Evolutionary conservation across 1,140 invertebrate genomes (phyloP).

Genomic region (Hyposmocoma kahamanoa): DNA sequence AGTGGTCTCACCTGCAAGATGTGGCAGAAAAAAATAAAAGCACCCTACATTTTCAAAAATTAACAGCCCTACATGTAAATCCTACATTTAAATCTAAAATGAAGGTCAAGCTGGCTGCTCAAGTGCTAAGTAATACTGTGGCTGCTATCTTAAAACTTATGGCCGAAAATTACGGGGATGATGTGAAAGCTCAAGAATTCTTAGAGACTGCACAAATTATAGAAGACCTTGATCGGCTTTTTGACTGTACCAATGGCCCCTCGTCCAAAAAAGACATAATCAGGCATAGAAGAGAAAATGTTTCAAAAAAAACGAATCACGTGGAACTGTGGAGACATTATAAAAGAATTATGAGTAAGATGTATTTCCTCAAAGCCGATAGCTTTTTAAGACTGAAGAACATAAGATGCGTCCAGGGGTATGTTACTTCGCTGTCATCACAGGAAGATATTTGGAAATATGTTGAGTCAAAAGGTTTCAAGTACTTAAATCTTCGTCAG

Average conservation of each 20-base stretch:
- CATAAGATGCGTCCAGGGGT: constrained; percentile 16
- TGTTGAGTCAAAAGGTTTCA: constrained; percentile 6
- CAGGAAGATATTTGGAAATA: constrained; percentile 15
- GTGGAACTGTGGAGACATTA: neutral
- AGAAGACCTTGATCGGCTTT: constrained; percentile 14
- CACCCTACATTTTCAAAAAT: constrained; percentile 14
- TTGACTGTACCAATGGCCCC: constrained; percentile 14
- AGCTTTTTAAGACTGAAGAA: constrained; percentile 12
- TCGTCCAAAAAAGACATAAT: neutral
- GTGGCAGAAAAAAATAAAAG: constrained; percentile 16
- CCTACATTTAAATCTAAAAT: constrained; percentile 17
- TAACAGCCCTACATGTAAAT: constrained; percentile 11
- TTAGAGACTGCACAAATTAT: constrained; percentile 15
- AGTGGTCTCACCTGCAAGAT: constrained; percentile 12
- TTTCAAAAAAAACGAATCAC: constrained; percentile 3
- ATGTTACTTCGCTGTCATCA: constrained; percentile 10
- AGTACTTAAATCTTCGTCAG: constrained; percentile 17
- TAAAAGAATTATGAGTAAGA: neutral
- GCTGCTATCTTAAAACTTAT: constrained; percentile 17
- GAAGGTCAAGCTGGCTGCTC: constrained; percentile 18
- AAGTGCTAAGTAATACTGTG: constrained; percentile 16
- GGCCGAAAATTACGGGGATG: constrained; percentile 2
- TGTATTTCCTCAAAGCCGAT: neutral
- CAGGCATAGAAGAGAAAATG: constrained; percentile 1
- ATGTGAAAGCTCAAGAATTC: constrained; percentile 10